Conservation (phyloP, 2,113 vertebrate species). For the Laticauda laticaudata region DNA sequence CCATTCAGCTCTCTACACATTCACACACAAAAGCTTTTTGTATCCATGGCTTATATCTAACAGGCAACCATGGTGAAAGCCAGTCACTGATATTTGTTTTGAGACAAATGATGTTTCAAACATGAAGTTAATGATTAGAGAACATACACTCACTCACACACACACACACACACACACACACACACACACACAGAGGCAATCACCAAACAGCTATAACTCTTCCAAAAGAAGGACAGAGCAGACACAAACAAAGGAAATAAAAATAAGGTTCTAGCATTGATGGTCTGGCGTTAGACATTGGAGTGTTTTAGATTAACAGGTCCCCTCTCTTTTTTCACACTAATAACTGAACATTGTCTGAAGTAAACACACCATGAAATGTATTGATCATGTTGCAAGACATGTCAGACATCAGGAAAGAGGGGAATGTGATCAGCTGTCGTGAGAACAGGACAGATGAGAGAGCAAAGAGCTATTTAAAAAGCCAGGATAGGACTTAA, state of each 20-base stretch:
- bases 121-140: constrained; percentile 22
- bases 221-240: neutral
- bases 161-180: neutral
- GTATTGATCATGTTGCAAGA: constrained; percentile 37
- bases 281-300: constrained; percentile 11
- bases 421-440: neutral
- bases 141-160: neutral
- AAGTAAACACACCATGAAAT: constrained; percentile 48
- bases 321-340: constrained; percentile 23
- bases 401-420: neutral
- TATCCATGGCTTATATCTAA: constrained; percentile 5
- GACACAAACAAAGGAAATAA: constrained; percentile 10
- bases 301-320: constrained; percentile 11
- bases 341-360: constrained; percentile 48
- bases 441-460: constrained; percentile 13
- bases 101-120: constrained; percentile 38
- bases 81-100: constrained; percentile 1
- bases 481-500: constrained; percentile 7
- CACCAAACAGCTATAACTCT: neutral
- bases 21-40: neutral
- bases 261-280: constrained; percentile 18
- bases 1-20: neutral
- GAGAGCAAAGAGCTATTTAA: constrained; percentile 19
- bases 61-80: neutral
- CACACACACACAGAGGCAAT: neutral